phyloP scores from a whole-genome alignment of 2,888 invertebrate species.

The Cyclophora punctaria region DNA sequence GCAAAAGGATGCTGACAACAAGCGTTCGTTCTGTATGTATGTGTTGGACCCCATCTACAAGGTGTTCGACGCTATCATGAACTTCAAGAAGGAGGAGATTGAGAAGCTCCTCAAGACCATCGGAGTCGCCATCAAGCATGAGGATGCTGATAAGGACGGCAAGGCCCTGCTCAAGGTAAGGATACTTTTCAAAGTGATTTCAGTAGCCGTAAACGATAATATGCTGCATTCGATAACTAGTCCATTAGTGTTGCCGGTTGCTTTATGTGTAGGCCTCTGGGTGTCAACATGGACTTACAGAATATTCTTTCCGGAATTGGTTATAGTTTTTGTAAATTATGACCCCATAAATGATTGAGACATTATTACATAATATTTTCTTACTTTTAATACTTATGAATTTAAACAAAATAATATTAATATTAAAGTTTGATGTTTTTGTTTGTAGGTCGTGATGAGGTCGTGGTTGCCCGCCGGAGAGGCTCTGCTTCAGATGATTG shows the following conservation, averaged over 20 bases:
- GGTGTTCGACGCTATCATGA: conserved; percentile 87
- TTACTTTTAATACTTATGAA: background rate
- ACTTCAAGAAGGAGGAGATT: conserved; percentile 96
- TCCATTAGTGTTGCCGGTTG: conserved; percentile 70
- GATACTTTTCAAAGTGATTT: too few species aligned
- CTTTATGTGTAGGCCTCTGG: conserved; percentile 52
- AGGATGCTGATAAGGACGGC: conserved; percentile 97
- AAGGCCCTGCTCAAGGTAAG: conserved; percentile 93
- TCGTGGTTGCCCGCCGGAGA: conserved; percentile 99
- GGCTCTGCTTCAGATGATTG: conserved; percentile 99
- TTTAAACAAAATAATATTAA: background rate
- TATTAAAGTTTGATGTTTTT: background rate
- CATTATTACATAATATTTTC: conserved; percentile 18
- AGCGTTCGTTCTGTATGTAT: conserved; percentile 99
- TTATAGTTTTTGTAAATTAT: conserved; percentile 36
- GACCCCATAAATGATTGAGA: conserved; percentile 61
- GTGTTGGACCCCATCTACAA: conserved; percentile 99
- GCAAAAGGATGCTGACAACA: conserved; percentile 91
- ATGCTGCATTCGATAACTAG: conserved; percentile 20
- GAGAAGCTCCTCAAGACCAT: conserved; percentile 91
- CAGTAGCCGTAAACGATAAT: too few species aligned
- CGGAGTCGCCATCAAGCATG: conserved; percentile 92
- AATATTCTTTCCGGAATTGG: conserved; percentile 63
- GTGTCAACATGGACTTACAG: conserved; percentile 71
- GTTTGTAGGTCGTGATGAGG: conserved; percentile 90